Conservation (phyloP, 2,113 vertebrate species). For the Cyanoramphus novaezelandiae region DNA sequence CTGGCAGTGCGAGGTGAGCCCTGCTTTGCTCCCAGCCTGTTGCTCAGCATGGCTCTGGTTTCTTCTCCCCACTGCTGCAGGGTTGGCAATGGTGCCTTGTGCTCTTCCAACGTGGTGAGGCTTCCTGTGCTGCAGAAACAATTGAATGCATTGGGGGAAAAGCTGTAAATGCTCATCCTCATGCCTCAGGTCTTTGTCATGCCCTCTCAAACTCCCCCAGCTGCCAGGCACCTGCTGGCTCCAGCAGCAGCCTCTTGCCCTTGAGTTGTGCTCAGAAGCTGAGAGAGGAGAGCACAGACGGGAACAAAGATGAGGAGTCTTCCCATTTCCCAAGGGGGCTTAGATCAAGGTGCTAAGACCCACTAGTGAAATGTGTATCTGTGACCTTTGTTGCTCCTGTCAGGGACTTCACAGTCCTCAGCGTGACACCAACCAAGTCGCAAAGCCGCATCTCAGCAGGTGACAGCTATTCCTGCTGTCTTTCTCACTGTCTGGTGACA, state of each 20-base stretch:
- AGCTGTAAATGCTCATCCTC: not conserved
- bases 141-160: not conserved
- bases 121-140: not conserved
- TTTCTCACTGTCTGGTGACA: not conserved
- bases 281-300: not conserved
- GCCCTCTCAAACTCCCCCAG: not conserved
- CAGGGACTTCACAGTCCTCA: conserved; percentile 13
- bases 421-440: not conserved
- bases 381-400: not conserved
- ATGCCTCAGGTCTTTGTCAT: not conserved
- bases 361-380: not conserved
- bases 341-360: not conserved
- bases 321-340: not conserved
- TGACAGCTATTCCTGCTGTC: conserved; percentile 29
- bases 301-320: not conserved
- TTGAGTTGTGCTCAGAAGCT: not conserved
- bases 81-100: fast-evolving
- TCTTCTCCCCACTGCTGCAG: not conserved
- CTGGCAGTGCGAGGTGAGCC: not conserved
- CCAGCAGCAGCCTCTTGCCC: not conserved
- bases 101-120: not conserved
- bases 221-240: not conserved
- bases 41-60: not conserved
- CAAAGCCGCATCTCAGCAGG: not conserved
- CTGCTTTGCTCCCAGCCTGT: not conserved